Percentiles rank a stretch among this genome's conserved stretches.
Conservation (phyloP, 1,140 invertebrate species). For the Gonioctena quinquepunctata region DNA sequence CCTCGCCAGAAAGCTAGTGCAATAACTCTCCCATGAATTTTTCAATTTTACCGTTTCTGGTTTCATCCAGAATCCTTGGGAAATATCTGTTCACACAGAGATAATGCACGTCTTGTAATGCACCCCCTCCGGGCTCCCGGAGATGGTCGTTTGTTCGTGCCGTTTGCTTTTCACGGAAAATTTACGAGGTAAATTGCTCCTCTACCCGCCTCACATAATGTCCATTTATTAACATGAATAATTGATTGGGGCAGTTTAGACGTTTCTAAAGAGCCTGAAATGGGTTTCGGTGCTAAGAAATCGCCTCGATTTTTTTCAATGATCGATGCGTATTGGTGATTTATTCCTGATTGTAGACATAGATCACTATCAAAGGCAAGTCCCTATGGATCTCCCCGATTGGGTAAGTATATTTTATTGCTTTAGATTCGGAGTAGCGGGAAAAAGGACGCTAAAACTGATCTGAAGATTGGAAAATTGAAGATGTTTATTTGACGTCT, state of each 20-base stretch:
- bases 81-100: neutral
- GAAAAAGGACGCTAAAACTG: too few species aligned
- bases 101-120: neutral
- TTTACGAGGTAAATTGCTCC: neutral
- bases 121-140: neutral
- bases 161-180: neutral
- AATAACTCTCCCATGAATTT: neutral
- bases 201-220: neutral
- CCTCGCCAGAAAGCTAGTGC: neutral
- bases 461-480: too few species aligned
- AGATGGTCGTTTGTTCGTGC: neutral
- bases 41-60: neutral
- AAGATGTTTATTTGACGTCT: too few species aligned
- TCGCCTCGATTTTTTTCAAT: too few species aligned
- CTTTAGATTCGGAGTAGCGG: too few species aligned
- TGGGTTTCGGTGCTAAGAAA: too few species aligned
- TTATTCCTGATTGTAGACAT: too few species aligned
- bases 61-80: neutral
- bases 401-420: too few species aligned
- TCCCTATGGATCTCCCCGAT: too few species aligned
- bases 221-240: conserved; percentile 15
- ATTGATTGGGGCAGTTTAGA: neutral
- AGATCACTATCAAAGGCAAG: too few species aligned
- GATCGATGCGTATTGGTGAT: too few species aligned
- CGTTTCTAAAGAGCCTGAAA: neutral